Evolutionary conservation across 2,888 invertebrate species (phyloP).

Genomic region (Euplagia quadripunctaria): DNA sequence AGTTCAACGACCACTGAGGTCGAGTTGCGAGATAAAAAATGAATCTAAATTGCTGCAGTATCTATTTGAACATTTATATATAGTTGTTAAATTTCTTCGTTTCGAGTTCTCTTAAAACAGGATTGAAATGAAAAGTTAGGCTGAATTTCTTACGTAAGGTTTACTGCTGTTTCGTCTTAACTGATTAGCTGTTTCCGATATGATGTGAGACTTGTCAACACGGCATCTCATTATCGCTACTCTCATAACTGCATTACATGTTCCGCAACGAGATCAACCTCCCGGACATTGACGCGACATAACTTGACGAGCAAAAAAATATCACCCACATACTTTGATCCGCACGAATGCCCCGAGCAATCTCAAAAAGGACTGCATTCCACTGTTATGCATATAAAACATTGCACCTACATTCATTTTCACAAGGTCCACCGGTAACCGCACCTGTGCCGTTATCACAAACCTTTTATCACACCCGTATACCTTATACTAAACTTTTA

Average conservation of each 20-base stretch:
- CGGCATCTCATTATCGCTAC: constrained; percentile 44
- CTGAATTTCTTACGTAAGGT: constrained; percentile 38
- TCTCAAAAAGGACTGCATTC: constrained; percentile 58
- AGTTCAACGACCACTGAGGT: constrained; percentile 80
- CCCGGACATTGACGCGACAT: constrained; percentile 24
- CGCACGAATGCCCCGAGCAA: constrained; percentile 49
- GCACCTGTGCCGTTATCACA: constrained; percentile 58
- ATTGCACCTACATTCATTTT: constrained; percentile 58
- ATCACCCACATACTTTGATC: constrained; percentile 52
- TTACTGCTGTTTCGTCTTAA: constrained; percentile 31
- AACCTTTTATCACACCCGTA: constrained; percentile 54
- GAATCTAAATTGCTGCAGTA: constrained; percentile 69
- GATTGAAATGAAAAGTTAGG: constrained; percentile 33
- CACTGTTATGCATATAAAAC: constrained; percentile 37
- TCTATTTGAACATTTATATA: constrained; percentile 78
- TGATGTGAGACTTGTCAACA: constrained; percentile 48
- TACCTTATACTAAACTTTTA: constrained; percentile 33
- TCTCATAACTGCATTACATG: constrained; percentile 52
- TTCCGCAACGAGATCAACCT: constrained; percentile 60
- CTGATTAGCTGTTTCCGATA: constrained; percentile 44
- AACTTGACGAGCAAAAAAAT: constrained; percentile 50
- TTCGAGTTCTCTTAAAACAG: constrained; percentile 27
- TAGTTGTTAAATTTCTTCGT: constrained; percentile 61
- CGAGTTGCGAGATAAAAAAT: constrained; percentile 73
- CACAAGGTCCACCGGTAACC: constrained; percentile 59